Evolutionary conservation across 2,888 invertebrate species (phyloP).

Genomic region (Ichneumon xanthorius): DNA sequence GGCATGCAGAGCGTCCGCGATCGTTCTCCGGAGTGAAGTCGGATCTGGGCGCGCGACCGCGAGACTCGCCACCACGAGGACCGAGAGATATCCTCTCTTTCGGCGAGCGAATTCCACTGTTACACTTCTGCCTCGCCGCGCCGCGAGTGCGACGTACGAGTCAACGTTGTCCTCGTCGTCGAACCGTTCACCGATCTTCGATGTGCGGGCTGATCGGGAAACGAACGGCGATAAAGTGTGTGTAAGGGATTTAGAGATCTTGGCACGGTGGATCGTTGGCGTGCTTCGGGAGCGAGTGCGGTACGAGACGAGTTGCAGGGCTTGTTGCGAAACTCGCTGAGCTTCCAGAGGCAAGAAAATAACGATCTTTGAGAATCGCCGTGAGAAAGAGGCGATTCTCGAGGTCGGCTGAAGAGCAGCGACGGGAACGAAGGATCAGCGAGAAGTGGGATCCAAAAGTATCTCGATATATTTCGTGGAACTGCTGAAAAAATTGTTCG

Average conservation of each 20-base stretch:
- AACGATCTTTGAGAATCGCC: conserved; percentile 45
- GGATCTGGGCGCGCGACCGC: conserved; percentile 55
- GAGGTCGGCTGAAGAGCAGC: conserved; percentile 12
- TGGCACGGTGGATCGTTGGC: neutral
- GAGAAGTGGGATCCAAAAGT: conserved; percentile 34
- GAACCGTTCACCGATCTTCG: conserved; percentile 10
- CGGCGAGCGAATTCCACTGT: conserved; percentile 19
- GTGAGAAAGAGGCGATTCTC: conserved; percentile 21
- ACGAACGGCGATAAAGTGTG: neutral
- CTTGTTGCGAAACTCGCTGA: conserved; percentile 28
- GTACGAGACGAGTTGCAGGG: neutral
- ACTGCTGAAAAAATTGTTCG: conserved; percentile 22
- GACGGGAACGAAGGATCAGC: conserved; percentile 3
- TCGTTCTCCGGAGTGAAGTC: conserved; percentile 68
- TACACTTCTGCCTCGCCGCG: neutral
- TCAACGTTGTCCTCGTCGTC: neutral
- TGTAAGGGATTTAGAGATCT: neutral
- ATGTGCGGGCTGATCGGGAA: neutral
- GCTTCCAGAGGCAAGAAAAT: conserved; percentile 15
- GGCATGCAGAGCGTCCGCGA: conserved; percentile 78
- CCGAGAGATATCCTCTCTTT: conserved; percentile 53
- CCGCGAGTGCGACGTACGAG: no score
- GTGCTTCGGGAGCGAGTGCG: neutral
- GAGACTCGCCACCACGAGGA: conserved; percentile 57
- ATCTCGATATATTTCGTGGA: conserved; percentile 26